phyloP scores from a whole-genome alignment of 2,797 vertebrate species.

The Cossypha niveicapilla region DNA sequence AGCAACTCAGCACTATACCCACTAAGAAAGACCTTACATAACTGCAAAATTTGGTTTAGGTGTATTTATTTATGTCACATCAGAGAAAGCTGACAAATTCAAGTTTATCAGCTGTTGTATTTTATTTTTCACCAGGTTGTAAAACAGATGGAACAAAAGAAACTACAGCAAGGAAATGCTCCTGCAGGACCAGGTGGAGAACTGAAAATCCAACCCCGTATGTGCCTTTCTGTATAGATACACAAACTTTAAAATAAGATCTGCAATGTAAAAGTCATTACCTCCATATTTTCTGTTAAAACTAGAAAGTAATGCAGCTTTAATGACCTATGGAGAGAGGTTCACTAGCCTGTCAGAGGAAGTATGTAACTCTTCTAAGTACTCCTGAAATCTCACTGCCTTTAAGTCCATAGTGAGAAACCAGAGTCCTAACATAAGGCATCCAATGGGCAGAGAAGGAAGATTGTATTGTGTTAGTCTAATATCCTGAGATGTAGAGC shows the following conservation, averaged over 20 bases:
- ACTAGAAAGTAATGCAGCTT: neutral
- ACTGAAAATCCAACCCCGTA: constrained; percentile 76
- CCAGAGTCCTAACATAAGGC: neutral
- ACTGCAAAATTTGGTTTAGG: neutral
- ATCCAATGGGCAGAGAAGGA: neutral
- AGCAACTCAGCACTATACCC: neutral
- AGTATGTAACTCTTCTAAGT: neutral
- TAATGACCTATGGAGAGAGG: neutral
- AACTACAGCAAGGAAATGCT: constrained; percentile 80
- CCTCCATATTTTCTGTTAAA: neutral
- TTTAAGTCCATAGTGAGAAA: neutral
- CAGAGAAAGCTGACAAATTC: neutral
- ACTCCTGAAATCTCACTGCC: neutral
- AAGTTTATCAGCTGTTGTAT: neutral
- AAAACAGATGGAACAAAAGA: constrained; percentile 93
- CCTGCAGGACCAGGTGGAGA: constrained; percentile 80
- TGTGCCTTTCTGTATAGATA: constrained; percentile 9
- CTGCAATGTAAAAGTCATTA: neutral
- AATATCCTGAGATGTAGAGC: neutral
- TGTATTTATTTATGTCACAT: neutral
- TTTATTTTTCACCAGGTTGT: constrained; percentile 78
- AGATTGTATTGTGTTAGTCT: neutral
- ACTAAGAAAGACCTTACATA: neutral
- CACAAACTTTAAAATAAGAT: neutral
- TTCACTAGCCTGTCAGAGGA: neutral